Base-by-base conservation (phyloP, 2,113 vertebrate species). In the Pluvianellus socialis region DNA sequence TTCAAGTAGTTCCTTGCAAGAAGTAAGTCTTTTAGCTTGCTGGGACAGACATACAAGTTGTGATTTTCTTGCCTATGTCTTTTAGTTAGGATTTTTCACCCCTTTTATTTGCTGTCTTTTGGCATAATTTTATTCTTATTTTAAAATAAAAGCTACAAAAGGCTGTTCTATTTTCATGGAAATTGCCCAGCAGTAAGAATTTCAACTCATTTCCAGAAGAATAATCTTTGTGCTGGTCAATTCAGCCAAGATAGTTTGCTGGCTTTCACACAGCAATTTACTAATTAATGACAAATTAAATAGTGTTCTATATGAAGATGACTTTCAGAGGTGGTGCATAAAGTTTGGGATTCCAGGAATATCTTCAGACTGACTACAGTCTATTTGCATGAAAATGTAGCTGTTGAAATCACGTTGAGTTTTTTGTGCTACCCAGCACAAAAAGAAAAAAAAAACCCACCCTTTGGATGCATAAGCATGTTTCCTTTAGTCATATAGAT, bases 211-310 rank as follows among this genome's bases (percentile, higher is more conserved):
- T 98, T 98, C 88, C 92, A 95, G 96, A 97, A 98, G 95, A 98
- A 97, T 96, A 94, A 97, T 98, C 97, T 92, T 97, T 90, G 63
- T 73, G 23, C 71, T 90, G 47, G 90, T 93, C 77, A 77, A 92
- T 96, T 97, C 88, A 94, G 86, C 73, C 95, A 95, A 92, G 71
- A 86, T 67, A 93, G 89, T 97, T 96, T 97, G 63, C 91, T 92
- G 73, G 71, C 87, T 96, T 97, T 97, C 94, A 96, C 63, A 93
- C 83, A 97, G 88, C 90, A 97, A 97, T 96, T 96, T 97, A 96
- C 94, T 98, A 97, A 98, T 98, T 97, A 97, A 97, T 91, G 91
- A 97, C 92, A 97, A 98, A 98, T 98, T 97, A 98, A 98, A 98
- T 96, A 92, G 63, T 88, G 93, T 95, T 96, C 93, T 93, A 84